Evolutionary conservation across 2,113 vertebrate genomes (phyloP), one percentile per base, ranked within the genome.

Genomic region (Ciconia boyciana): DNA sequence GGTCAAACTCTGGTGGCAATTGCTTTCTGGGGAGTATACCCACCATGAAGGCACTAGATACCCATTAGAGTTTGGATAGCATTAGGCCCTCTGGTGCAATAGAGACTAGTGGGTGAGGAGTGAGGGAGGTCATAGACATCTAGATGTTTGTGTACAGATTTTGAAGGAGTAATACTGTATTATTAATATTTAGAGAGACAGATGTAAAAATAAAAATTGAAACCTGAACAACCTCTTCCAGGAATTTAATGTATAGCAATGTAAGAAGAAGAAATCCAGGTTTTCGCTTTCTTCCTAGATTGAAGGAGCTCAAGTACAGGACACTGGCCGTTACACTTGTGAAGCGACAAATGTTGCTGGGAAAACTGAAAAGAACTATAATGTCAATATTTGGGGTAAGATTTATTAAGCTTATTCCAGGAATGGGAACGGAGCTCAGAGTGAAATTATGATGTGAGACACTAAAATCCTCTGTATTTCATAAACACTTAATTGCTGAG

Each of bases 311-410:
- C 99, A 99, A 75, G 98, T 99, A 84, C 99, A 99, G 95, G 99
- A 99, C 52, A 95, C 98, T 6, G 99, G 99, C 79, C 98, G 99
- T 52, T 99, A 99, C 76, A 99, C 99, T 39, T 99, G 99, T 5
- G 99, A 99, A 95, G 99, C 99, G 5, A 99, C 98, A 34, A 99
- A 99, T 61, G 87, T 99, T 68, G 99, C 99, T 72, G 99, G 99
- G 32, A 99, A 99, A 98, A 99, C 98, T 6, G 99, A 99, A 94
- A 99, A 99, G 97, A 99, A 99, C 96, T 99, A 99, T 89, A 99
- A 99, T 94, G 98, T 99, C 74, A 99, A 99, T 77, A 97, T 99
- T 52, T 99, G 98, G 99, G 99, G 99, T 99, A 97, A 98, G 99
- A 95, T 25, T 69, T 60, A 26, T 49, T 64, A 51, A 66, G 28